Evolutionary conservation across 1,140 invertebrate genomes (phyloP), one percentile per base, ranked within the genome.

Genomic region (Aphelinus certus): DNA sequence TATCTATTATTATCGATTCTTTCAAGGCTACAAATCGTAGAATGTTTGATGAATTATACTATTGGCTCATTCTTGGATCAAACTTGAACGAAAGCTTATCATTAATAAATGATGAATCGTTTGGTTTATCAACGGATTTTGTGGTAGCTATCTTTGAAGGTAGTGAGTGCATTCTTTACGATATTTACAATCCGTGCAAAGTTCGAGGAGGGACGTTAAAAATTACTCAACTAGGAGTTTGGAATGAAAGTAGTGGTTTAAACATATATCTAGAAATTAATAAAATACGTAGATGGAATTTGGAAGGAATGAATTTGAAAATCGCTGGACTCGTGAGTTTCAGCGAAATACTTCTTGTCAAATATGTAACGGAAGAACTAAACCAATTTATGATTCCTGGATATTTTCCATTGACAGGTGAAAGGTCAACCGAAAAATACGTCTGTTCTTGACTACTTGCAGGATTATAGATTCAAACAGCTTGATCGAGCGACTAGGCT

Each of bases 181-280:
- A 77, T 45, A 48, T 73, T 66, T 78, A 78, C 47, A 77, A 77
- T 61, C 73, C 57, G 3, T 61, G 63, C 43, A 77, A 77, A 69
- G 10, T 46, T 51, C 56, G 53, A 5, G 76, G 73, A n/a, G 76
- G 76, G 58, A 53, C 7, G 45, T 62, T 77, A 46, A 77, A 72
- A n/a, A 48, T 64, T 1, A 68, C 26, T 2, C 49, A 61, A 26
- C 9, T 69, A 9, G 76, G 62, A 3, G 26, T 47, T 43, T 77
- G 73, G 76, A 48, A 75, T n/a, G 55, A 64, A 58, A 72, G 5
- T 43, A 7, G 5, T 49, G 65, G 70, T 6, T 43, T 76, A 45
- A 72, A 63, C 57, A 68, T 69, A 10, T 1, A 3, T 43, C 10
- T 69, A 46, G 10, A 46, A 43, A 69, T 72, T 10, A 58, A 73